Evolutionary conservation across 1,140 invertebrate genomes (phyloP), one percentile per base, ranked within the genome.

Genomic region (Pteromalus puparum): DNA sequence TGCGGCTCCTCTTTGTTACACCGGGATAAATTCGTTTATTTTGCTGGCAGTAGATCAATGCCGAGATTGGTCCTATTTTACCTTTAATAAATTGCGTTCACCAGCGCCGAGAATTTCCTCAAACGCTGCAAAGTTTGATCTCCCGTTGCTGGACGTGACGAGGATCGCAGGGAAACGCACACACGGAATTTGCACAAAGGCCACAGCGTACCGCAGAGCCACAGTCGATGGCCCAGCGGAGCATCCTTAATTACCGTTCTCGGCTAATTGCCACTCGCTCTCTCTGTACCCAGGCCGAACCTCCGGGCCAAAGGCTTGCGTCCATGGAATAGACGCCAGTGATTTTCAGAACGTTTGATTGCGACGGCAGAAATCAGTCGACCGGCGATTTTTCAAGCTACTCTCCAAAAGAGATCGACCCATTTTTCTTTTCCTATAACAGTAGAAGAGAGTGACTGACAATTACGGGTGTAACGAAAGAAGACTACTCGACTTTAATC

Each of bases 401-500:
- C 18, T 61, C 53, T n/a, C 34, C 28, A 73, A 38, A 10, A 21
- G 30, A 72, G 28, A 73, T 34, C 2, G 15, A 21, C 7, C 18
- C 18, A 61, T 61, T 61, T 61, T 61, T 61, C 53, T 53, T 18
- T 13, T 2, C 1, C 48, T 18, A 34, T 34, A 61, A 7, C 18
- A 26, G 24, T 10, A 10, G 26, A 13, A 30, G 24, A 67, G 24
- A 68, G n/a, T 68, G 24, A 28, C 30, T 30, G 4, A 15, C 26
- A 34, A 53, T 53, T 53, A 53, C 48, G 13, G 18, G 48, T 15
- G 48, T 1, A 53, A 21, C 48, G 48, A 53, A 21, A 53, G 48
- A 53, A 53, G 15, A 48, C 46, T 34, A 10, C 46, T 70, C 46
- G 21, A n/a, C n/a, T 70, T 68, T 84, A 77, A 42, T 79, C 75